These are phyloP conservation scores for Microctonus hyperodae DNA, from an alignment of 2,888 invertebrate genomes.

Conservation along the genomic window DNA sequence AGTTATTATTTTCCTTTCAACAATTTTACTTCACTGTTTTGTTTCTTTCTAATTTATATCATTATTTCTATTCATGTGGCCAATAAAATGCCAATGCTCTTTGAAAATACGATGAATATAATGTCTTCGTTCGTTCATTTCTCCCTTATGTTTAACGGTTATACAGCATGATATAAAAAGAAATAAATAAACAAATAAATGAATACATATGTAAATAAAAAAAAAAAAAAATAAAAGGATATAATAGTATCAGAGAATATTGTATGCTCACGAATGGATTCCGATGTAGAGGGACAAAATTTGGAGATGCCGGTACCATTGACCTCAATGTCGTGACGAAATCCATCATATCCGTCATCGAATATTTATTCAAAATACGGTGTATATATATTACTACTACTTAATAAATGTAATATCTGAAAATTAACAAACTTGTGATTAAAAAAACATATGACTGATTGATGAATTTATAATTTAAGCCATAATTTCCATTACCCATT, in stretches of 20 bases:
- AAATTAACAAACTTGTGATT: neutral
- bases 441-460: no score
- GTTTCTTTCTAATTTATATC: no score
- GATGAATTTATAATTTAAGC: no score
- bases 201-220: neutral
- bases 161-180: neutral
- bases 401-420: neutral
- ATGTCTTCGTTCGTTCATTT: neutral
- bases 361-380: neutral
- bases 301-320: constrained; percentile 21
- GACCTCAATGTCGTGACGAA: constrained; percentile 29
- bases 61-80: no score
- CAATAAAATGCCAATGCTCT: neutral
- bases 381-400: neutral
- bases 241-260: neutral
- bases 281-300: neutral
- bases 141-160: neutral
- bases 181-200: neutral
- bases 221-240: neutral
- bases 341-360: constrained; percentile 16
- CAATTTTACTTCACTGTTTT: no score
- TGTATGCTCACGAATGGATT: neutral
- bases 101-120: neutral
- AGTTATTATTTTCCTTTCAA: neutral
- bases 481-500: no score